phyloP scores from a whole-genome alignment of 2,113 vertebrate genomes.

The Dromiciops gliroides region DNA sequence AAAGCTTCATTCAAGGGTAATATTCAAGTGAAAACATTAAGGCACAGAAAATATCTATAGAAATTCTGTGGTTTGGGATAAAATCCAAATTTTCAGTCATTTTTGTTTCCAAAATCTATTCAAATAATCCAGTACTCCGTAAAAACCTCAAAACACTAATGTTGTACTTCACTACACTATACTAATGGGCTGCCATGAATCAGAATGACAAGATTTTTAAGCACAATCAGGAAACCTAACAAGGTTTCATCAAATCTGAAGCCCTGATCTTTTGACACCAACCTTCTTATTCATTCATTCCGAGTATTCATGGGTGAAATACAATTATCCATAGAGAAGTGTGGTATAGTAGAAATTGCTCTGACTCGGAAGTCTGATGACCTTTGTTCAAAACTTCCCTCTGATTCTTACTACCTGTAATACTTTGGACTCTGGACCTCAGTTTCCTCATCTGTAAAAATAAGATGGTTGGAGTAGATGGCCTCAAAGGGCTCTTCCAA shows the following conservation, averaged over 20 bases:
- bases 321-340: background rate
- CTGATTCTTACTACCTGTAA: background rate
- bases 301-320: background rate
- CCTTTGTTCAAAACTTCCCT: background rate
- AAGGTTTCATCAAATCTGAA: background rate
- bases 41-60: background rate
- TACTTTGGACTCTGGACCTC: background rate
- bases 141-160: constrained; percentile 21
- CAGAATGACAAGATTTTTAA: background rate
- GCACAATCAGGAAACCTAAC: background rate
- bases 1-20: too few relatives aligned
- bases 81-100: constrained; percentile 14
- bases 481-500: background rate
- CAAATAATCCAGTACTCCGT: background rate
- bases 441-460: background rate
- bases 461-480: background rate
- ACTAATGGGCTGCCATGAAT: background rate
- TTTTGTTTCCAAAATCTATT: background rate
- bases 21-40: background rate
- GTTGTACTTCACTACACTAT: background rate
- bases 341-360: background rate
- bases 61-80: background rate
- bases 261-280: background rate
- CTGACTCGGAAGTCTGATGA: background rate
- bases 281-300: background rate